Percentiles rank a stretch among this genome's conserved stretches.
phyloP scores from a whole-genome alignment of 2,113 vertebrate genomes.

The Callithrix jacchus region DNA sequence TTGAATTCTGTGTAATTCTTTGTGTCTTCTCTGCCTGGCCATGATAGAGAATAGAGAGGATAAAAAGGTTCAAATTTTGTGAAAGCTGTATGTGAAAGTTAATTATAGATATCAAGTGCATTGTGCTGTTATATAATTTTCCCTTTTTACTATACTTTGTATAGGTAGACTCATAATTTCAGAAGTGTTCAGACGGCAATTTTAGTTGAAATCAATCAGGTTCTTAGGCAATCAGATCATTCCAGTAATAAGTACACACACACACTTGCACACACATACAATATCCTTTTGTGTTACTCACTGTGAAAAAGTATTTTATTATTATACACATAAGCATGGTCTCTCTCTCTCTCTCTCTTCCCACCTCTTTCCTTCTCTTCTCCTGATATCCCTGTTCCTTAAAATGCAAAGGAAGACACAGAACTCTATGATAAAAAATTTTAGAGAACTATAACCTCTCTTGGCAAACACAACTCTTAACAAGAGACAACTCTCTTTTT shows the following conservation, averaged over 20 bases:
- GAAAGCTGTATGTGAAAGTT: slow-evolving; percentile 28
- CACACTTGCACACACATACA: not conserved
- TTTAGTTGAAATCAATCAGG: slow-evolving; percentile 42
- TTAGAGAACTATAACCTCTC: not conserved
- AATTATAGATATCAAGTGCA: not conserved
- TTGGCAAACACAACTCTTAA: not conserved
- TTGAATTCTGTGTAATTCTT: slow-evolving; percentile 14
- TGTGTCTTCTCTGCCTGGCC: not conserved
- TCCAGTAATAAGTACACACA: not conserved
- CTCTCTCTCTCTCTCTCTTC: not conserved
- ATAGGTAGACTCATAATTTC: slow-evolving; percentile 3
- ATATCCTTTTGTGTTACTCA: not conserved
- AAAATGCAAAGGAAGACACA: not conserved
- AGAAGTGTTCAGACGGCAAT: slow-evolving; percentile 2
- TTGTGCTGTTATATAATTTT: not conserved
- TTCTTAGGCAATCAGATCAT: not conserved
- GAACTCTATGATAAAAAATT: slow-evolving; percentile 4
- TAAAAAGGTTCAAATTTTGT: not conserved
- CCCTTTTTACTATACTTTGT: not conserved
- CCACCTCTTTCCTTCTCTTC: not conserved
- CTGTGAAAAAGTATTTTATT: not conserved
- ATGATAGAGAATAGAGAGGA: not conserved
- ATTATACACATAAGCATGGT: not conserved
- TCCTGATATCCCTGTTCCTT: not conserved
- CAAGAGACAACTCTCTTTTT: slow-evolving; percentile 9